Percentiles rank a stretch among this genome's conserved stretches.
These are phyloP conservation scores for Acrocyrtus sp. DNA, from an alignment of 2,888 invertebrate species.

Conservation along the genomic window DNA sequence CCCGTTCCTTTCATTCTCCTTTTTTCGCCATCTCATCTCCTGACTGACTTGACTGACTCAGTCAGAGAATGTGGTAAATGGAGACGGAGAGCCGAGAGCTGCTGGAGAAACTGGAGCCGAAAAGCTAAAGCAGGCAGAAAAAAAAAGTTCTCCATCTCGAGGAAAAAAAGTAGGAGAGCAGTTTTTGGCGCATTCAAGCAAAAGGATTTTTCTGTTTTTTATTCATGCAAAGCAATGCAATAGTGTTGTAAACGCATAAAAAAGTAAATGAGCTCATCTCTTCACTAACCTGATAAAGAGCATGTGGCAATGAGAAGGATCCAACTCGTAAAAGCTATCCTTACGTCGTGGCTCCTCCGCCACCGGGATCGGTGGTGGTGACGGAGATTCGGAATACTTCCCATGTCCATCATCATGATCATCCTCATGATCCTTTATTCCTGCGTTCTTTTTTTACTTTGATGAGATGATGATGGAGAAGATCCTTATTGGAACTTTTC, in stretches of 20 bases:
- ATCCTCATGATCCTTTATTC: too few relatives aligned
- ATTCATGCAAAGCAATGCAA: neutral
- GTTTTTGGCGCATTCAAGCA: too few relatives aligned
- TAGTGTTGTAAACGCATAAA: neutral
- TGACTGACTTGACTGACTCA: too few relatives aligned
- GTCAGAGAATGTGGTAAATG: too few relatives aligned
- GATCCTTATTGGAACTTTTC: constrained; percentile 21
- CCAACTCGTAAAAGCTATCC: constrained; percentile 39
- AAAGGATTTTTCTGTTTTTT: neutral
- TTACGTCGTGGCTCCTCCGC: neutral
- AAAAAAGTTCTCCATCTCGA: too few relatives aligned
- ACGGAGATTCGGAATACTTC: constrained; percentile 9
- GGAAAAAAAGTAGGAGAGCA: too few relatives aligned
- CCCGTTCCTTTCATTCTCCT: too few relatives aligned
- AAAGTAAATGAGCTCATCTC: neutral
- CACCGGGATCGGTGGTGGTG: constrained; percentile 38
- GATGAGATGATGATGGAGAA: constrained; percentile 12
- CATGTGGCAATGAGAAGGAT: constrained; percentile 37
- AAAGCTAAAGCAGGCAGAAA: too few relatives aligned
- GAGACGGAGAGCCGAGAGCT: too few relatives aligned
- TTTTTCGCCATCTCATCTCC: too few relatives aligned
- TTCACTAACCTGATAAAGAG: constrained; percentile 50
- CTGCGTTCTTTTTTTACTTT: too few relatives aligned
- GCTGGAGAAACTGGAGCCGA: too few relatives aligned
- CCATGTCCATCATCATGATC: constrained; percentile 1